These are phyloP conservation scores for Chiloscyllium punctatum DNA, from an alignment of 2,797 vertebrate species.

Conservation along the genomic window DNA sequence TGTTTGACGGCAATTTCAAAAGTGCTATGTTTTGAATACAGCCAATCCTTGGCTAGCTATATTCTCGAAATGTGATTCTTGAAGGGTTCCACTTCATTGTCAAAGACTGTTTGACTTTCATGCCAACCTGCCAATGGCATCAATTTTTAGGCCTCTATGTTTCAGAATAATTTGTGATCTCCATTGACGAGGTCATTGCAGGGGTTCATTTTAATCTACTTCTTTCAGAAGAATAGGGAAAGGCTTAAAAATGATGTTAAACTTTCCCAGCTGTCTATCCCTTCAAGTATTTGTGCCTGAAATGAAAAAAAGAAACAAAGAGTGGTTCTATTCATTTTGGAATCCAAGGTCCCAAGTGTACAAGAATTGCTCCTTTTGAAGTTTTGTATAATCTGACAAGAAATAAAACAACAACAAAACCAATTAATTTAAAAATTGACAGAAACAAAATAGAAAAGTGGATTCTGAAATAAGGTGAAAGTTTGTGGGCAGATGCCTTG, in stretches of 20 bases:
- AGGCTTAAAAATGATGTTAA: neutral
- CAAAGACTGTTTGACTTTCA: neutral
- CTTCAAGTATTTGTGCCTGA: neutral
- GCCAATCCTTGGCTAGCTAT: neutral
- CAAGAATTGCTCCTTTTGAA: neutral
- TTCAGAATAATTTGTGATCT: neutral
- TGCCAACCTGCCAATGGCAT: neutral
- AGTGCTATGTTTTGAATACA: neutral
- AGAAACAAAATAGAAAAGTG: neutral
- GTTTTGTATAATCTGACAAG: neutral
- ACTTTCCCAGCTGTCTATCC: neutral
- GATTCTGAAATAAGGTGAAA: neutral
- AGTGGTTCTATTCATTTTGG: neutral
- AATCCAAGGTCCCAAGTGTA: constrained; percentile 1
- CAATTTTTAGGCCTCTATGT: constrained; percentile 1
- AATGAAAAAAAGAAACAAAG: neutral
- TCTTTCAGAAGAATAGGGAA: neutral
- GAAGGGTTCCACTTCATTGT: neutral
- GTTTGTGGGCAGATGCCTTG: neutral
- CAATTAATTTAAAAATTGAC: constrained; percentile 16
- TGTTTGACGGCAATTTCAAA: neutral
- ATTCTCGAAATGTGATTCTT: neutral
- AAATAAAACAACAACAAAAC: constrained; percentile 25
- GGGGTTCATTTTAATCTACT: neutral
- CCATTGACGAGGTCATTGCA: neutral